Percentiles rank a stretch among this genome's conserved stretches.
Evolutionary conservation across 1,140 invertebrate species (phyloP).

Genomic region (Drosophila ercepeae): DNA sequence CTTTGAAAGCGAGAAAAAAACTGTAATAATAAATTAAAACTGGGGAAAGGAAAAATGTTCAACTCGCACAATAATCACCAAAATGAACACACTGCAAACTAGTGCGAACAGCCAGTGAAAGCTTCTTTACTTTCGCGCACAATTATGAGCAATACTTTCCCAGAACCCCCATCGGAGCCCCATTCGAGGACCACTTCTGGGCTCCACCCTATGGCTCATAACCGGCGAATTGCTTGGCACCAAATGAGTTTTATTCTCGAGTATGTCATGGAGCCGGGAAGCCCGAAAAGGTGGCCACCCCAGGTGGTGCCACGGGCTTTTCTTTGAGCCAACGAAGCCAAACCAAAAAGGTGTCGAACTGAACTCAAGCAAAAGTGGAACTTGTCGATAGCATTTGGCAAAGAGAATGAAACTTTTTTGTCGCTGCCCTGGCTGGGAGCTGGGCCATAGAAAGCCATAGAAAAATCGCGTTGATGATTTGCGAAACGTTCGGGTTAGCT

Average conservation of each 20-base stretch:
- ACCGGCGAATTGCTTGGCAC: constrained; percentile 28
- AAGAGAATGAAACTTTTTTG: constrained; percentile 32
- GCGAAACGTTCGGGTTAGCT: constrained; percentile 14
- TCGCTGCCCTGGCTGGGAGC: neutral
- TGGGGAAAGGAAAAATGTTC: constrained; percentile 4
- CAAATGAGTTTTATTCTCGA: constrained; percentile 53
- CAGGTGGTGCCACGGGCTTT: constrained; percentile 17
- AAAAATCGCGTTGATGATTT: constrained; percentile 43
- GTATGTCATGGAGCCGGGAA: constrained; percentile 36
- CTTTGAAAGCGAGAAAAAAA: neutral
- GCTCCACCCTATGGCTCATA: constrained; percentile 18
- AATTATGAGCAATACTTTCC: constrained; percentile 60
- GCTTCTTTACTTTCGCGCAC: constrained; percentile 48
- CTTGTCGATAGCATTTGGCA: constrained; percentile 35
- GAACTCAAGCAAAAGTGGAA: constrained; percentile 49
- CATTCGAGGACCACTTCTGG: constrained; percentile 30
- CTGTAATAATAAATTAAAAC: constrained; percentile 4
- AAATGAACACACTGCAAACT: constrained; percentile 34
- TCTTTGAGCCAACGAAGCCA: constrained; percentile 23
- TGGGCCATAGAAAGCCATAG: constrained; percentile 29
- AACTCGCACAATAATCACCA: constrained; percentile 31
- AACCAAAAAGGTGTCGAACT: constrained; percentile 37
- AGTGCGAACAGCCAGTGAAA: constrained; percentile 43
- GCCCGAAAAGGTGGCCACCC: constrained; percentile 32
- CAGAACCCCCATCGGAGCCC: neutral